Evolutionary conservation across 2,888 invertebrate species (phyloP), one percentile per base, ranked within the genome.

Genomic region (Resseliella maxima): DNA sequence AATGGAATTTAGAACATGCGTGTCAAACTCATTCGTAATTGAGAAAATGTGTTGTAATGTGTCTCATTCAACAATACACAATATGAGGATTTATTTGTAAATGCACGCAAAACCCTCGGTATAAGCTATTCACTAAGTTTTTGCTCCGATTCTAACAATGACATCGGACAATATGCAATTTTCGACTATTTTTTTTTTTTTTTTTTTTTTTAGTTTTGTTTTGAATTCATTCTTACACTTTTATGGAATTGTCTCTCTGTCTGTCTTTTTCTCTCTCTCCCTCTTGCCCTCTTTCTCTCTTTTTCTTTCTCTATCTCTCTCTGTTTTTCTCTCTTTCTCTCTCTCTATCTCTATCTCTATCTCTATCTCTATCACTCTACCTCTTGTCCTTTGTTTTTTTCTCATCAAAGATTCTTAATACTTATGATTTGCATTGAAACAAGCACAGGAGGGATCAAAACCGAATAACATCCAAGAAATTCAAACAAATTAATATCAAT

Each of bases 401-500:
- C n/a, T n/a, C n/a, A n/a, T n/a, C n/a, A n/a, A n/a, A n/a, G n/a
- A n/a, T n/a, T n/a, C n/a, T n/a, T n/a, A n/a, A n/a, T n/a, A n/a
- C n/a, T n/a, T n/a, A n/a, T n/a, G n/a, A n/a, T n/a, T n/a, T n/a
- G n/a, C n/a, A n/a, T n/a, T n/a, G n/a, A n/a, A n/a, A n/a, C n/a
- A n/a, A n/a, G n/a, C n/a, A n/a, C n/a, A n/a, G n/a, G n/a, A n/a
- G 59, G 24, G 59, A 24, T 59, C 59, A n/a, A 24, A 59, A 72
- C 5, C 72, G 72, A 72, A 72, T 3, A 72, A 12, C 31, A 35
- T 31, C n/a, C 31, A 72, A 72, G 72, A 35, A 72, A 72, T 72
- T 72, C 72, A 72, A 72, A 72, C 31, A 72, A 72, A 72, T 72
- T 72, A 72, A 72, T 72, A 31, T 72, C 72, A n/a, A n/a, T n/a